phyloP scores from a whole-genome alignment of 2,113 vertebrate genomes.

The Pangasianodon gigas region DNA sequence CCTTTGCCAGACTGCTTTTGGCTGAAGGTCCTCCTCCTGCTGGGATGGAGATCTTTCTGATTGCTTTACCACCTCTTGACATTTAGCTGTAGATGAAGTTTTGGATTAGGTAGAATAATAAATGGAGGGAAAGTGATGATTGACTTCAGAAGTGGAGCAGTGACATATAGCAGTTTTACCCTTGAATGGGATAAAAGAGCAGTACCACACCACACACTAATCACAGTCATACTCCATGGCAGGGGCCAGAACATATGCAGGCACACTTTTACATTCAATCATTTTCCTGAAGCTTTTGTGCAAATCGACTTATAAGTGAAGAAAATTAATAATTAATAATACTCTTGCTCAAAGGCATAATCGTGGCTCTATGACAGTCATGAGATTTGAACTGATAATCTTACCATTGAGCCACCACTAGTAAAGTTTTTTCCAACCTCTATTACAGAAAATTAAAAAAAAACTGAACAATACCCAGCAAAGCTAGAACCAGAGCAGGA shows the following conservation, averaged over 20 bases:
- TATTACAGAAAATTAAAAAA: not conserved
- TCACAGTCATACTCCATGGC: not conserved
- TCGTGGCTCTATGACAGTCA: not conserved
- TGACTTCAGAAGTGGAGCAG: constrained; percentile 1
- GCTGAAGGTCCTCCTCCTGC: constrained; percentile 5
- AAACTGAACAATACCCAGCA: not conserved
- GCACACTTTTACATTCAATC: too few species aligned
- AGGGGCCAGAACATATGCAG: not conserved
- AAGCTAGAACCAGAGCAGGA: not conserved
- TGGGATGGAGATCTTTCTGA: constrained; percentile 32
- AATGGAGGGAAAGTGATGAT: constrained; percentile 36
- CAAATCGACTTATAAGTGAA: not conserved
- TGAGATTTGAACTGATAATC: not conserved
- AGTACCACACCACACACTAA: not conserved
- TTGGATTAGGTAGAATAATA: constrained; percentile 22
- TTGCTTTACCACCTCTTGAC: constrained; percentile 37
- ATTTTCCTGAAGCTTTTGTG: not conserved
- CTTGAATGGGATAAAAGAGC: constrained; percentile 15
- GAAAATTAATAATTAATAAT: not conserved
- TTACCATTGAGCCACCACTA: not conserved
- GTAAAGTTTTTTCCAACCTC: not conserved
- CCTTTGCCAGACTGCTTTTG: not conserved
- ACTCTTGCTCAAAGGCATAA: not conserved
- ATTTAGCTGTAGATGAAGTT: constrained; percentile 28
- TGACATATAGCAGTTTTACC: constrained; percentile 6